Conservation (phyloP, 1,140 invertebrate genomes). For the Brachionus asplanchnoidis region DNA sequence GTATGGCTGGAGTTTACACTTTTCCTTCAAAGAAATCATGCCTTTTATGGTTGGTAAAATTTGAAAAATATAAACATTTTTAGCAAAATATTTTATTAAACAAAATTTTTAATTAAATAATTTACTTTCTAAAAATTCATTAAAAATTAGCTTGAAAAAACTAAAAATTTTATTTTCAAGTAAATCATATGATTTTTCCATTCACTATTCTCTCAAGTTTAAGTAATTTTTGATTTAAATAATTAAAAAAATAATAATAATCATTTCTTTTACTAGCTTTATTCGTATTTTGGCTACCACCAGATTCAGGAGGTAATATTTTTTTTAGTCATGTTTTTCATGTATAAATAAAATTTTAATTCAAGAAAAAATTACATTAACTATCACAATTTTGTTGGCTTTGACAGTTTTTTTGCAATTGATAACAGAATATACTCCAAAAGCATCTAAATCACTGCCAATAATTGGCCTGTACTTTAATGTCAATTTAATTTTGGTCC, state of each 20-base stretch:
- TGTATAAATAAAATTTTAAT: neutral
- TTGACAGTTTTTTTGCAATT: conserved; percentile 41
- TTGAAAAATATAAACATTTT: neutral
- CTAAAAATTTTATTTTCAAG: neutral
- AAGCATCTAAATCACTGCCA: conserved; percentile 24
- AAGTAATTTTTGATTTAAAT: neutral
- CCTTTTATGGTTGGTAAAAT: conserved; percentile 24
- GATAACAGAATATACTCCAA: conserved; percentile 38
- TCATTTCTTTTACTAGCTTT: neutral
- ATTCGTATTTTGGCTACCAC: conserved; percentile 41
- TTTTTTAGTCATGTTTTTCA: neutral
- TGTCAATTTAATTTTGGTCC: conserved; percentile 36
- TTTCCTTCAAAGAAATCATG: conserved; percentile 18
- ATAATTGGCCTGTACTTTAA: conserved; percentile 42
- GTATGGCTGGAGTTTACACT: conserved; percentile 33
- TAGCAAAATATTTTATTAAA: neutral
- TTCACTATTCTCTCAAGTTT: conserved; percentile 35
- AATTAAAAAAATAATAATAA: neutral
- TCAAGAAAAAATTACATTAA: conserved; percentile 41
- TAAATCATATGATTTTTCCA: conserved; percentile 42
- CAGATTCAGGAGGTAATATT: conserved; percentile 40
- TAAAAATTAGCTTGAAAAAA: neutral
- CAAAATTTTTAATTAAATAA: neutral
- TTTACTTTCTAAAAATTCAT: neutral
- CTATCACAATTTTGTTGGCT: conserved; percentile 37